Base-by-base conservation (phyloP, 2,113 vertebrate species). In the Antechinus flavipes region DNA sequence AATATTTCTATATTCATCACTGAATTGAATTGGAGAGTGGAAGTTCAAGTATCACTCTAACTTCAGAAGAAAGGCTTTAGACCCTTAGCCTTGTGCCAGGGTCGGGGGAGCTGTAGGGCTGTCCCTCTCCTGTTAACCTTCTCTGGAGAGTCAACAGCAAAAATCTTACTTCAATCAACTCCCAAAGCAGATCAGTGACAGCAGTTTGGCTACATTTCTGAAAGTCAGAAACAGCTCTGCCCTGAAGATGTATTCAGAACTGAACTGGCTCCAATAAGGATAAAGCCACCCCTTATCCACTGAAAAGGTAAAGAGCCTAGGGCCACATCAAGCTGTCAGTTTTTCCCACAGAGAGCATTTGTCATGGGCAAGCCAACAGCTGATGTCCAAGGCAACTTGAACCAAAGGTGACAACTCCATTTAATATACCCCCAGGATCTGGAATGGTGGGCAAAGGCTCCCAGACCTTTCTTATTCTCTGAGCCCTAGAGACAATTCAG, bases 331-430 rank as follows among this genome's bases (percentile, higher is more conserved):
- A 42, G 19, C 68, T 84, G 68, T 84, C 68, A 84, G n/a, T 84
- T 42, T 42, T 35, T 84, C 68, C 68, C 68, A 84, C 68, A 84
- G 68, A 84, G 68, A 84, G 68, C 68, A 84, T 84, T 84, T 84
- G 68, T 84, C 68, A 84, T 42, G n/a, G 68, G 68, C 68, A 84
- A 84, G 68, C 42, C 68, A 84, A 84, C 68, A 84, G n/a, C 68
- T 84, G n/a, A 84, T 84, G 68, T 84, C 68, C 68, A 42, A 84
- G 68, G 68, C 35, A 84, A 84, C 68, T 84, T 84, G 68, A 84
- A 84, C 68, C 68, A 84, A 84, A 84, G 68, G 68, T 84, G 68
- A 84, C n/a, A 84, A 84, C 68, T 84, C 68, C 68, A 84, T 84
- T 84, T 84, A n/a, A 84, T 84, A 84, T 84, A 84, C 68, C 68